Conservation (phyloP, 1,140 invertebrate species). For the Drosophila rufa region DNA sequence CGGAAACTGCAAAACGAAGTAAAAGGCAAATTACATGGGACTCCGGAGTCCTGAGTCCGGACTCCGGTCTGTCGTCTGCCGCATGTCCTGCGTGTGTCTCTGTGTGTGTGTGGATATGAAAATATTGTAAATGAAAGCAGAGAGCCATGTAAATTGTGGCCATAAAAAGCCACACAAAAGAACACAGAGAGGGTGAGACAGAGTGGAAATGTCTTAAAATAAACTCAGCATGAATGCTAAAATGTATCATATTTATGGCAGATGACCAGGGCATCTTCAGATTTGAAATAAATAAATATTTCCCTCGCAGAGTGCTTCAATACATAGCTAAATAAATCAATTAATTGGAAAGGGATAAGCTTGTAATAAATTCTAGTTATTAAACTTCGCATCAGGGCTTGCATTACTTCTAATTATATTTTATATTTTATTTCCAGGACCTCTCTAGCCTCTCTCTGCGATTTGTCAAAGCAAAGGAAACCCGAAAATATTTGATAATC, state of each 20-base stretch:
- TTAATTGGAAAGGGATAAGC: too few species aligned
- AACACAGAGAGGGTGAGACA: conserved; percentile 52
- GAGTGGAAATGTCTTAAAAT: conserved; percentile 54
- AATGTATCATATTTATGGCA: conserved; percentile 33
- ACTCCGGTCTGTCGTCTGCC: conserved; percentile 2
- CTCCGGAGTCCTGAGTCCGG: conserved; percentile 25
- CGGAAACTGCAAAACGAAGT: conserved; percentile 73
- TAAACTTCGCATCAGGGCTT: too few species aligned
- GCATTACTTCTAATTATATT: too few species aligned
- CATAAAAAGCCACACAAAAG: conserved; percentile 72
- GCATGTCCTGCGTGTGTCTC: background rate
- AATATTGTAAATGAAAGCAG: conserved; percentile 77
- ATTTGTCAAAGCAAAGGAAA: background rate
- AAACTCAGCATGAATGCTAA: conserved; percentile 38
- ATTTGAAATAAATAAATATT: background rate
- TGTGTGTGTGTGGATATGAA: conserved; percentile 43
- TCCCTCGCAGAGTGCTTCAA: too few species aligned
- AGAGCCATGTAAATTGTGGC: conserved; percentile 72
- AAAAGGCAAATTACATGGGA: conserved; percentile 77
- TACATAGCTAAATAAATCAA: too few species aligned
- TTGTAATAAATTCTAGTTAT: too few species aligned
- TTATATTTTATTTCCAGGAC: too few species aligned
- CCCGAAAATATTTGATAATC: background rate
- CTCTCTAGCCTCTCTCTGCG: too few species aligned
- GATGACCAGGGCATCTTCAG: background rate